Conservation (phyloP, 1,140 invertebrate genomes). For the Riptortus pedestris region DNA sequence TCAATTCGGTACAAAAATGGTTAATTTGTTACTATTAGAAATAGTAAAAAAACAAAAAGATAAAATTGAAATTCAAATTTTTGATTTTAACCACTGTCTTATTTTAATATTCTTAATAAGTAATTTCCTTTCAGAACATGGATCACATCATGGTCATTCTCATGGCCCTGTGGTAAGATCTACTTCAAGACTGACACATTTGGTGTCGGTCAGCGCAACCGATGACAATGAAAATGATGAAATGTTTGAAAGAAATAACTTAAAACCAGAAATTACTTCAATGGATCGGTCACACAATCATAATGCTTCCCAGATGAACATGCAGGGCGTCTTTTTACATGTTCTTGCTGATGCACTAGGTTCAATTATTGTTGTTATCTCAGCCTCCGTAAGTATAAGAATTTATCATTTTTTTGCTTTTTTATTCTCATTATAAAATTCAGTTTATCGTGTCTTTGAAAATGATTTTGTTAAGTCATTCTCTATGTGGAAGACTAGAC, state of each 20-base stretch:
- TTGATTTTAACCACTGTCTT: no score
- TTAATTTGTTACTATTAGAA: no score
- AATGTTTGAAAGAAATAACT: constrained; percentile 41
- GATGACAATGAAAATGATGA: constrained; percentile 76
- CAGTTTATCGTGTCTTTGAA: neutral
- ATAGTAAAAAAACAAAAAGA: no score
- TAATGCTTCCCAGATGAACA: constrained; percentile 80
- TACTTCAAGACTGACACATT: constrained; percentile 48
- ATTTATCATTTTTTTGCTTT: neutral
- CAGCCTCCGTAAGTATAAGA: constrained; percentile 52
- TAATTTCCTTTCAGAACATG: constrained; percentile 57
- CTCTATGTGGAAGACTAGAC: neutral
- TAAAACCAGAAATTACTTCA: constrained; percentile 31
- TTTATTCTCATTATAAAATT: neutral
- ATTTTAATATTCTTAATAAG: no score
- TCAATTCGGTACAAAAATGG: no score
- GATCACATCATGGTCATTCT: constrained; percentile 50
- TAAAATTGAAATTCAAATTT: no score
- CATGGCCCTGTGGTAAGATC: constrained; percentile 46
- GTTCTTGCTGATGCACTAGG: constrained; percentile 91
- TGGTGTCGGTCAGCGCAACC: constrained; percentile 44
- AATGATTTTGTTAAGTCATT: neutral
- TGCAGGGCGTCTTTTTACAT: constrained; percentile 94
- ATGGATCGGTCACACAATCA: constrained; percentile 38
- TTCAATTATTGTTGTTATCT: constrained; percentile 92